These are phyloP conservation scores for Mus spicilegus DNA, from an alignment of 2,113 vertebrate genomes.

Conservation along the genomic window DNA sequence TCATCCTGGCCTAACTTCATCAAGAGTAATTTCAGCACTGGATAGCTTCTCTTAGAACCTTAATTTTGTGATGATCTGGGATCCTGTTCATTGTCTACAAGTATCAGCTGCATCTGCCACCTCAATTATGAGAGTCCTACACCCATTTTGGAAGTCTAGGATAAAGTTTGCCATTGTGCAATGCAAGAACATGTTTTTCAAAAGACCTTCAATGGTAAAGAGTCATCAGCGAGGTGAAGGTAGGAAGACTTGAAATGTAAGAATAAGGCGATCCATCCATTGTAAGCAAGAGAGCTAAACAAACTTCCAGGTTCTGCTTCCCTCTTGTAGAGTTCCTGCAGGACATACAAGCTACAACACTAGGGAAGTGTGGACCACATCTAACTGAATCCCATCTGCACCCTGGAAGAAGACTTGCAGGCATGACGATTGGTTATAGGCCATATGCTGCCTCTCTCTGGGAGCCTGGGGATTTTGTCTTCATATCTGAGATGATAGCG, in stretches of 20 bases:
- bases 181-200: background rate
- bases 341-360: background rate
- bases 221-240: background rate
- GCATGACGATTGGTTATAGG: background rate
- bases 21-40: background rate
- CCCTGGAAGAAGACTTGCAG: background rate
- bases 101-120: background rate
- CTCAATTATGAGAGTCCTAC: background rate
- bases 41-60: background rate
- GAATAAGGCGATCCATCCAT: background rate
- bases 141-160: background rate
- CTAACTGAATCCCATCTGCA: background rate
- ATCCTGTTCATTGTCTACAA: background rate
- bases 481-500: background rate
- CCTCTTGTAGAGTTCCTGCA: background rate
- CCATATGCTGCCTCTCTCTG: background rate
- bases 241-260: background rate
- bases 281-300: background rate
- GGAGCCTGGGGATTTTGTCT: background rate
- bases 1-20: background rate
- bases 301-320: background rate
- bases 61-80: background rate
- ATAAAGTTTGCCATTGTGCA: background rate
- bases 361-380: background rate
- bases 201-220: background rate